These are phyloP conservation scores for Diphyllodes magnificus DNA, from an alignment of 2,113 vertebrate genomes.

Conservation along the genomic window DNA sequence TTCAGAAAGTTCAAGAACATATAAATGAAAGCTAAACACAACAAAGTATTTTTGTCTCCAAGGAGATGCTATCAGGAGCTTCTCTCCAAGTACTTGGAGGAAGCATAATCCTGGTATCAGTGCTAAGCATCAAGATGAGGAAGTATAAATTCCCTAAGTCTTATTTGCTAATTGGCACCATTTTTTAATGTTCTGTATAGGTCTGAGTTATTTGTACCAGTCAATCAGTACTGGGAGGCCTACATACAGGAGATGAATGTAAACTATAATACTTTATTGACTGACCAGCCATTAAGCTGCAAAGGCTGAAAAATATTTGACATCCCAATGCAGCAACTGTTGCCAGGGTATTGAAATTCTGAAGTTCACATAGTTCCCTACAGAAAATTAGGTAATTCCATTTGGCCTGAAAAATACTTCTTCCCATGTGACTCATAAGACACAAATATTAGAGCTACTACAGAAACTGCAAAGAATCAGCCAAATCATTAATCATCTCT, in stretches of 20 bases:
- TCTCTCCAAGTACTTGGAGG: not conserved
- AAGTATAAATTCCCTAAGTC: not conserved
- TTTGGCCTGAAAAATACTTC: not conserved
- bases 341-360: not conserved
- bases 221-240: not conserved
- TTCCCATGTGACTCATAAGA: not conserved
- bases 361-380: not conserved
- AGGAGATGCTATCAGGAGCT: not conserved
- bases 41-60: not conserved
- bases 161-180: not conserved
- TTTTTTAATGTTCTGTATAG: not conserved
- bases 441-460: not conserved
- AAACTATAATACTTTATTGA: not conserved
- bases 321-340: not conserved
- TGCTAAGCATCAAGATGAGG: not conserved
- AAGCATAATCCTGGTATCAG: not conserved
- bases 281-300: not conserved
- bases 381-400: not conserved
- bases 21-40: not conserved
- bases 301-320: not conserved
- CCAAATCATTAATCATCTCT: not conserved
- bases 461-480: not conserved
- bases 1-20: not conserved
- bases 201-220: not conserved
- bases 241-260: not conserved